These are phyloP conservation scores for Lepisosteus osseus DNA, from an alignment of 2,113 vertebrate species.

Conservation along the genomic window DNA sequence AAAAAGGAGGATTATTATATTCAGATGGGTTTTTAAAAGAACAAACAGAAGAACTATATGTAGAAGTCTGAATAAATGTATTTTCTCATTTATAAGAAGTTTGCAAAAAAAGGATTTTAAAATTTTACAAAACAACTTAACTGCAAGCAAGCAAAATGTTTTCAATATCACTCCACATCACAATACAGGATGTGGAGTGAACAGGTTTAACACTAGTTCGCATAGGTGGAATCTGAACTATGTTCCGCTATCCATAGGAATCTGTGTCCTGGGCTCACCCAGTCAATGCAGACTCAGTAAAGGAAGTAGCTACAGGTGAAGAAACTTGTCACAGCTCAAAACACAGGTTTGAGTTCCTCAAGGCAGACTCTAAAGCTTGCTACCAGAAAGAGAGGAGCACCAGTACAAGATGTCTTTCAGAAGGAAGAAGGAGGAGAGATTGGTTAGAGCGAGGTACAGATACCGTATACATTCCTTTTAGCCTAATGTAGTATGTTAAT, in stretches of 20 bases:
- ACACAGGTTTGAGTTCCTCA: background rate
- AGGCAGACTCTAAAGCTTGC: background rate
- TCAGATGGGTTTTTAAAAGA: no score
- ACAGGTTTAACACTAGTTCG: background rate
- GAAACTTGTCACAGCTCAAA: no score
- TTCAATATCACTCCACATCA: background rate
- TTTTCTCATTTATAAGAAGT: no score
- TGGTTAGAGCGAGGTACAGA: no score
- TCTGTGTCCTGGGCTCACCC: background rate
- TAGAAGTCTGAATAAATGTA: no score
- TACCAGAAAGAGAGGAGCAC: background rate
- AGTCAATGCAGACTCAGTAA: background rate
- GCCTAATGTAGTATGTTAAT: background rate
- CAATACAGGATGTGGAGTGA: background rate
- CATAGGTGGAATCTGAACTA: background rate
- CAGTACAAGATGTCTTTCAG: no score
- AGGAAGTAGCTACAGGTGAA: conserved; percentile 1
- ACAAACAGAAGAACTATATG: no score
- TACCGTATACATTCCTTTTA: no score
- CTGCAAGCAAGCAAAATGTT: conserved; percentile 9
- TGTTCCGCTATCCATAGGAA: background rate
- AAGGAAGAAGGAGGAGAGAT: no score
- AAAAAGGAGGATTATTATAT: no score
- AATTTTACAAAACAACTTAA: background rate
- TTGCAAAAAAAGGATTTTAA: no score